phyloP scores from a whole-genome alignment of 2,888 invertebrate genomes.

The Drosophila mettleri region DNA sequence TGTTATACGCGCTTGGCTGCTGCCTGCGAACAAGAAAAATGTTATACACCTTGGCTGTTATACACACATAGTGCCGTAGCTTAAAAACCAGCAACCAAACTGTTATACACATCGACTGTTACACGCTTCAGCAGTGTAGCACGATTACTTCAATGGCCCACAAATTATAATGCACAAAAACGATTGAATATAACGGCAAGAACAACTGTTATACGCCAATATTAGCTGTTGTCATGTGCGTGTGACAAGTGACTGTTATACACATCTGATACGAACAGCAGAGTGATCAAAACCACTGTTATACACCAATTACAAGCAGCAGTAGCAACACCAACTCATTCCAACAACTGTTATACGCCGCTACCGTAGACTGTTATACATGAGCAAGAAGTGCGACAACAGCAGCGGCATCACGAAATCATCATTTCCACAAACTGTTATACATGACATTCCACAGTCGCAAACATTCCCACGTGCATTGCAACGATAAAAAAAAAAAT shows the following conservation, averaged over 20 bases:
- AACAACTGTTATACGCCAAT: conserved; percentile 17
- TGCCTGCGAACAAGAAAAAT: conserved; percentile 19
- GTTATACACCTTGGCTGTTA: conserved; percentile 24
- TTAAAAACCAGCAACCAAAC: not conserved
- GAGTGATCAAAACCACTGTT: not conserved
- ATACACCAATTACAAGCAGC: not conserved
- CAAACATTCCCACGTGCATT: conserved; percentile 42
- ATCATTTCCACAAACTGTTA: conserved; percentile 30
- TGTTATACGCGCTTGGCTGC: conserved; percentile 22
- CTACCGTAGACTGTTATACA: conserved; percentile 6
- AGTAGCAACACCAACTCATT: conserved; percentile 10
- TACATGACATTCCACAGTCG: conserved; percentile 44
- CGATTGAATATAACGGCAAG: no score
- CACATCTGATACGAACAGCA: not conserved
- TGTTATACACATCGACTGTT: conserved; percentile 22
- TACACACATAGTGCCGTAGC: not conserved
- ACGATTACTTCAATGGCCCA: no score
- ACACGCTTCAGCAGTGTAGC: not conserved
- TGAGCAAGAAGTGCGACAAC: not conserved
- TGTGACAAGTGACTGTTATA: not conserved
- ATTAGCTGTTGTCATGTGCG: no score
- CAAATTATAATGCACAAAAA: no score
- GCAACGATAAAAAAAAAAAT: conserved; percentile 11
- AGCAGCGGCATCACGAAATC: not conserved
- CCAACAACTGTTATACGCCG: conserved; percentile 24